phyloP scores from a whole-genome alignment of 2,797 vertebrate species.

The Adelosebastes latens region DNA sequence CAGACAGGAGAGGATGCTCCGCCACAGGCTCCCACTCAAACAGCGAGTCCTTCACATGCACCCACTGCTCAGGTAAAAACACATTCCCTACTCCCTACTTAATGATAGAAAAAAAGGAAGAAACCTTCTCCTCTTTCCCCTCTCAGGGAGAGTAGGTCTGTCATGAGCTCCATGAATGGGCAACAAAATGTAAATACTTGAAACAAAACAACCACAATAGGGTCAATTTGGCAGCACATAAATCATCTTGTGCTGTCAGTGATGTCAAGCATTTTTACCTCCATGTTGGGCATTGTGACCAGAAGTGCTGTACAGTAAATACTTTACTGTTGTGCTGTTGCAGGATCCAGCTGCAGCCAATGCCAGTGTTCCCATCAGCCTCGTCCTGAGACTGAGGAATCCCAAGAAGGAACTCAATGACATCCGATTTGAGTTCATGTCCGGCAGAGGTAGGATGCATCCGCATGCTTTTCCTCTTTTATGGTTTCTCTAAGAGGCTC shows the following conservation, averaged over 20 bases:
- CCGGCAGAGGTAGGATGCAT: conserved; percentile 88
- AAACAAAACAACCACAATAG: background rate
- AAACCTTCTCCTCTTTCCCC: too few relatives aligned
- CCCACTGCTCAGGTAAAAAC: conserved; percentile 63
- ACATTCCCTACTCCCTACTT: background rate
- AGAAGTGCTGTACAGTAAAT: background rate
- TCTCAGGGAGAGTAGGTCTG: background rate
- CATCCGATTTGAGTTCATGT: conserved; percentile 95
- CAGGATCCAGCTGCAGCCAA: conserved; percentile 65
- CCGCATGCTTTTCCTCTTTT: rapidly evolving
- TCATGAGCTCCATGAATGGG: background rate
- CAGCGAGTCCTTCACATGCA: conserved; percentile 76
- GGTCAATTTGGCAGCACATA: background rate
- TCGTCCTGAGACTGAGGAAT: conserved; percentile 95
- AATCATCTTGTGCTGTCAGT: background rate
- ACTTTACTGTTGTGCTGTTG: background rate
- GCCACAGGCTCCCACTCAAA: conserved; percentile 69
- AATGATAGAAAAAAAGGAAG: background rate
- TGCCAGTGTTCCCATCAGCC: conserved; percentile 89
- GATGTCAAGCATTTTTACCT: background rate
- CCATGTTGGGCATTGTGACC: background rate
- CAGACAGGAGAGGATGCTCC: conserved; percentile 76
- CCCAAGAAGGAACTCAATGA: conserved; percentile 96
- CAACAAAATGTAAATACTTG: background rate
- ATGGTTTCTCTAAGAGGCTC: background rate